A percentile compares a stretch with the other conserved stretches of the same genome.
phyloP scores from a whole-genome alignment of 92 coral and sea anemone species.

The Diadumene lineata region DNA sequence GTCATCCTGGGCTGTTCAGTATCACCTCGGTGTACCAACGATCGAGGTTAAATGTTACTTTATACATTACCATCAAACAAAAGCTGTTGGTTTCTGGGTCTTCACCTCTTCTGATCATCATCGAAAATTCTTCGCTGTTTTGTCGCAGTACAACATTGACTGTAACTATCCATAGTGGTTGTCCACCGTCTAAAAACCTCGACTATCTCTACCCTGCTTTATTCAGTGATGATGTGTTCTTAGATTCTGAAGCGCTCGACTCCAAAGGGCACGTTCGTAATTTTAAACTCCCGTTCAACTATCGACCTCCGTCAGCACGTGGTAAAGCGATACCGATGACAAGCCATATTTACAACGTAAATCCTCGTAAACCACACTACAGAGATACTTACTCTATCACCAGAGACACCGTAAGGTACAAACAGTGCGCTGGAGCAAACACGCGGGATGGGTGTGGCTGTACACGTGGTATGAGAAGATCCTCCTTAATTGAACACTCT shows the following conservation, averaged over 20 bases:
- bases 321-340: slow-evolving; percentile 95
- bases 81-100: slow-evolving; percentile 77
- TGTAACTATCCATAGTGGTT: slow-evolving; percentile 77
- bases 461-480: slow-evolving; percentile 60
- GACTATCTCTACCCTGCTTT: slow-evolving; percentile 69
- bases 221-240: slow-evolving; percentile 52
- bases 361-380: slow-evolving; percentile 86
- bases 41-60: slow-evolving; percentile 57
- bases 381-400: slow-evolving; percentile 77
- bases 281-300: slow-evolving; percentile 76
- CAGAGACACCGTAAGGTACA: slow-evolving; percentile 75
- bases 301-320: slow-evolving; percentile 93
- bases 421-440: slow-evolving; percentile 73
- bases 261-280: slow-evolving; percentile 68
- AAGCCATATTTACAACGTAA: slow-evolving; percentile 80
- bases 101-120: slow-evolving; percentile 64
- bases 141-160: slow-evolving; percentile 69
- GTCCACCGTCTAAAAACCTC: slow-evolving; percentile 86
- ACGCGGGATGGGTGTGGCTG: slow-evolving; percentile 85
- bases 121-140: slow-evolving; percentile 67
- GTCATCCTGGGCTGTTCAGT: slow-evolving; percentile 68
- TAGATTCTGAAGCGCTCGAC: slow-evolving; percentile 55
- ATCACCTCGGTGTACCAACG: slow-evolving; percentile 36
- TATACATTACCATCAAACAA: slow-evolving; percentile 54
- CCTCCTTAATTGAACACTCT: slow-evolving; percentile 74